These are phyloP conservation scores for Lasius platythorax DNA, from an alignment of 2,888 invertebrate species.

Conservation along the genomic window DNA sequence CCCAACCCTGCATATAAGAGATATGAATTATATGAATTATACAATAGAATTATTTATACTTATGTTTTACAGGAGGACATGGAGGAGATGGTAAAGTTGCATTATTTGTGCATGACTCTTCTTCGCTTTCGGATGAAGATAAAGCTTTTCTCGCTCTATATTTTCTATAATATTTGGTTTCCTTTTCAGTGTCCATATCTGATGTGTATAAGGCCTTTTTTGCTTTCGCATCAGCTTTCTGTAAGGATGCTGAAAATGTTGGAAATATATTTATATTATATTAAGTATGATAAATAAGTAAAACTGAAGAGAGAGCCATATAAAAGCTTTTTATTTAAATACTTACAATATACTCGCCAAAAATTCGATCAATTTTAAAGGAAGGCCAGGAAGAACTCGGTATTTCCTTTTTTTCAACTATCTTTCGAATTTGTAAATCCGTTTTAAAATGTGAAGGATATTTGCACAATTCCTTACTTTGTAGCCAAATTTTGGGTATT, in stretches of 20 bases:
- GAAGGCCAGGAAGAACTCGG: not conserved
- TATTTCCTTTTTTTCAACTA: not conserved
- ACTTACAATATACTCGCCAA: not conserved
- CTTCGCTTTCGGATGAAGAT: not conserved
- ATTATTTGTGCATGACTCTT: not conserved
- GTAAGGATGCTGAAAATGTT: too few relatives aligned
- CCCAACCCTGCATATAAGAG: too few relatives aligned
- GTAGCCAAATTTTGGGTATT: slow-evolving; percentile 9
- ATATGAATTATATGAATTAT: too few relatives aligned
- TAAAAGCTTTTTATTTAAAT: too few relatives aligned
- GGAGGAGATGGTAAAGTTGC: not conserved
- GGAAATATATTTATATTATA: too few relatives aligned
- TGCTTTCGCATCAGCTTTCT: too few relatives aligned
- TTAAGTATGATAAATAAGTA: too few relatives aligned
- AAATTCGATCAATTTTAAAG: not conserved
- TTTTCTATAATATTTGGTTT: not conserved
- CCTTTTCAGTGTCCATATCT: not conserved
- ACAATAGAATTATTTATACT: too few relatives aligned
- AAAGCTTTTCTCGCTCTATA: not conserved
- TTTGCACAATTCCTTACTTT: not conserved
- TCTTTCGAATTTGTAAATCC: not conserved
- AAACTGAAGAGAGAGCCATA: too few relatives aligned
- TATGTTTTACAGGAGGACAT: too few relatives aligned
- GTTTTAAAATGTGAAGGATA: slow-evolving; percentile 3
- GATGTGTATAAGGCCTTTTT: not conserved